Conservation (phyloP, 2,113 vertebrate species). For the Barnardius zonarius region DNA sequence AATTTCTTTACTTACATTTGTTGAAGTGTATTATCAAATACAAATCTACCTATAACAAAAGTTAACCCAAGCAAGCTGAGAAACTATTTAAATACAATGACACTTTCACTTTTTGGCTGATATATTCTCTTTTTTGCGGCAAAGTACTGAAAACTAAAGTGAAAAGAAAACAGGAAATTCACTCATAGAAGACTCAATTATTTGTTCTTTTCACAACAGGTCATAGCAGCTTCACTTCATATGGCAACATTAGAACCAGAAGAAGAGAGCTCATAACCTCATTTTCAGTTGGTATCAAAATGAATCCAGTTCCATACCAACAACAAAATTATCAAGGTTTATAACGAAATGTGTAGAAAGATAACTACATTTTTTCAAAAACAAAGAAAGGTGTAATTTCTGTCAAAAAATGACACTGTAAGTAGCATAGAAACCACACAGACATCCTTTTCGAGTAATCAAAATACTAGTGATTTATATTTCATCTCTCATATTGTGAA, state of each 20-base stretch:
- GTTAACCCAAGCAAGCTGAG: background rate
- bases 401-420: background rate
- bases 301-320: background rate
- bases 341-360: background rate
- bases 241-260: background rate
- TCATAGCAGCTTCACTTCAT: background rate
- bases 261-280: background rate
- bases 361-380: background rate
- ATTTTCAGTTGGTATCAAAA: background rate
- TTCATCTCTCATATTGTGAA: background rate
- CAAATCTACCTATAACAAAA: background rate
- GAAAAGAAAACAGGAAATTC: background rate
- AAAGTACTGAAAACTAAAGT: background rate
- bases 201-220: background rate
- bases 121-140: background rate
- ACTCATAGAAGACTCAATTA: background rate
- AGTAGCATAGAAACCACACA: background rate
- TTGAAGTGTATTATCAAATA: rapidly evolving
- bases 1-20: background rate
- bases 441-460: background rate
- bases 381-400: background rate
- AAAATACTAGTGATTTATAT: background rate
- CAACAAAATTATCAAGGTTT: background rate
- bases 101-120: background rate
- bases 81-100: background rate